A percentile compares a stretch with the other conserved stretches of the same genome.
phyloP scores from a whole-genome alignment of 2,888 invertebrate genomes.

The Lumbricus terrestris region DNA sequence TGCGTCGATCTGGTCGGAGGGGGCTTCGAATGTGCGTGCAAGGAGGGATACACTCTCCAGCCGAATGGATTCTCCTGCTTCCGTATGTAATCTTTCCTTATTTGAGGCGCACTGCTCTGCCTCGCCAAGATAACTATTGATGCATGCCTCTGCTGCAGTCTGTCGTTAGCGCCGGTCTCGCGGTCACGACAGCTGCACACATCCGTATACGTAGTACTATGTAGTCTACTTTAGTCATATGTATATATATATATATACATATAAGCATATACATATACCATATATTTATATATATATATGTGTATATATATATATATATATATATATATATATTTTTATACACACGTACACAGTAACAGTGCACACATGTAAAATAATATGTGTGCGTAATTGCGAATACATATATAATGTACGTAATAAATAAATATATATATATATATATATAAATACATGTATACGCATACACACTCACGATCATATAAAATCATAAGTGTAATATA shows the following conservation, averaged over 20 bases:
- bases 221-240: too few species aligned
- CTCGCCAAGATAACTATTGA: background rate
- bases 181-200: background rate
- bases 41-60: constrained; percentile 15
- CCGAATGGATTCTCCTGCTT: constrained; percentile 19
- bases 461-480: background rate
- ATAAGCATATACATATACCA: background rate
- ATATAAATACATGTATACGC: too few species aligned
- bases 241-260: background rate
- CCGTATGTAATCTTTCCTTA: constrained; percentile 12
- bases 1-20: constrained; percentile 3
- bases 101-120: background rate
- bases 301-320: background rate
- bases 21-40: constrained; percentile 20
- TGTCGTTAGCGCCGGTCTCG: background rate
- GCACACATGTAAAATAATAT: too few species aligned
- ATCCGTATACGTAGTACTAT: too few species aligned
- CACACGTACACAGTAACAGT: too few species aligned
- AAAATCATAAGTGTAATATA: background rate
- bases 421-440: background rate
- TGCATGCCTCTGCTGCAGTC: background rate
- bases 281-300: background rate
- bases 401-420: background rate
- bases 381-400: background rate
- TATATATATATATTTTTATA: background rate